Evolutionary conservation across 1,140 invertebrate genomes (phyloP), one percentile per base, ranked within the genome.

Genomic region (Parasteatoda tepidariorum): DNA sequence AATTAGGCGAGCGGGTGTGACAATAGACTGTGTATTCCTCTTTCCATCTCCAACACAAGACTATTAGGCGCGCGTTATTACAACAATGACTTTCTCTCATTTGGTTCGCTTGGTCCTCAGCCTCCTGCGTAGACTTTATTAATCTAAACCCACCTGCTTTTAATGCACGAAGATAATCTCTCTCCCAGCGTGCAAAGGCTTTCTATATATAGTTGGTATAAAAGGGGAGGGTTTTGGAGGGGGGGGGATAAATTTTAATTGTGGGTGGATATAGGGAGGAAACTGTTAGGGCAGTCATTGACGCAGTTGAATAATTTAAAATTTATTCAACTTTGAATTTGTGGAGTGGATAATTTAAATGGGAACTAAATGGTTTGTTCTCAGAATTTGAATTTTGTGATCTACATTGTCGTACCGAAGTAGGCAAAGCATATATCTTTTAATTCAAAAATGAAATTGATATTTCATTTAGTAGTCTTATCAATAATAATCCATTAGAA

Each of bases 1-100:
- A 79, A 79, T 79, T 79, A 79, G 64, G 64, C 62, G 76, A 79
- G 54, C 76, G 76, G 76, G 76, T 79, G 76, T 79, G 76, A 79
- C 76, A 79, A 68, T 79, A 68, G 76, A 79, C 76, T 33, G 41
- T 79, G 76, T 68, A 54, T 54, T 57, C 38, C 64, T 57, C 64
- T 79, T 68, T 61, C 48, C 48, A 26, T 28, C 68, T 24, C n/a
- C 48, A 55, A 38, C 73, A 59, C 61, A 24, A 38, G 38, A 68
- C 76, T 79, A 79, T 79, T 79, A 79, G 74, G 76, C 62, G 28
- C 22, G 41, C 64, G 34, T 67, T 79, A 79, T 79, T 79, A 68
- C 76, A 68, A 79, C 76, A 68, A 79, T 68, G 76, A 38, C 38
- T 18, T 4, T 48, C 38, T 48, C 38, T 48, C 38, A 48, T 48